These are phyloP conservation scores for Drosophila mayri DNA, from an alignment of 1,140 invertebrate genomes.

Conservation along the genomic window DNA sequence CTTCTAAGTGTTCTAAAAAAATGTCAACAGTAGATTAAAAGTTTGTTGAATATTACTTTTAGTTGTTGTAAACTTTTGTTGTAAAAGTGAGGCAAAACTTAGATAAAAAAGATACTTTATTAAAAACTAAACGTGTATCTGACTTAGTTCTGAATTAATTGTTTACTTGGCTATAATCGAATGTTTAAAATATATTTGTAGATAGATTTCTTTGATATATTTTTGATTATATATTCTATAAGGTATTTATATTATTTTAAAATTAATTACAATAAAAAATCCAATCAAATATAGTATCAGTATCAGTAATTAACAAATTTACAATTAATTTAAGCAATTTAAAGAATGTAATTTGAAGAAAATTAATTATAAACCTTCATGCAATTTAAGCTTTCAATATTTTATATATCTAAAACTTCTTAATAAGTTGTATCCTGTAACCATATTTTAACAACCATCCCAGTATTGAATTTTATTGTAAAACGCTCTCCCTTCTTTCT, in stretches of 20 bases:
- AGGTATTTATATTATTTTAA: background rate
- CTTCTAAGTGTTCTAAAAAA: too few species aligned
- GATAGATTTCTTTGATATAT: background rate
- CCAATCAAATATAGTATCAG: too few species aligned
- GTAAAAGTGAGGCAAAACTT: too few species aligned
- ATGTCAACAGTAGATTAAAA: background rate
- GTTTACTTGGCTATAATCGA: background rate
- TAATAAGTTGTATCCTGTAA: background rate
- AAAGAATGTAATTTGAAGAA: background rate
- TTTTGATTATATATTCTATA: background rate
- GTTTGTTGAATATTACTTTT: background rate
- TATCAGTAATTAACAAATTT: too few species aligned
- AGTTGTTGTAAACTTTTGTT: background rate
- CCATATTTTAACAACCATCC: too few species aligned
- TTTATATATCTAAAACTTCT: background rate
- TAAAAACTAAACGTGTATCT: background rate
- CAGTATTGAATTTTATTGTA: background rate
- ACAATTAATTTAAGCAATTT: background rate
- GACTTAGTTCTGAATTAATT: background rate
- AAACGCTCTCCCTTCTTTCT: constrained; percentile 1
- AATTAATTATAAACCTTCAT: too few species aligned
- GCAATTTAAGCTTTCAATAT: too few species aligned
- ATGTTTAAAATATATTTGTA: background rate
- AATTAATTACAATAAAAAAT: too few species aligned
- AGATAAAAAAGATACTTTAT: background rate